These are phyloP conservation scores for Phrynosoma platyrhinos DNA, from an alignment of 2,113 vertebrate species.

Conservation along the genomic window DNA sequence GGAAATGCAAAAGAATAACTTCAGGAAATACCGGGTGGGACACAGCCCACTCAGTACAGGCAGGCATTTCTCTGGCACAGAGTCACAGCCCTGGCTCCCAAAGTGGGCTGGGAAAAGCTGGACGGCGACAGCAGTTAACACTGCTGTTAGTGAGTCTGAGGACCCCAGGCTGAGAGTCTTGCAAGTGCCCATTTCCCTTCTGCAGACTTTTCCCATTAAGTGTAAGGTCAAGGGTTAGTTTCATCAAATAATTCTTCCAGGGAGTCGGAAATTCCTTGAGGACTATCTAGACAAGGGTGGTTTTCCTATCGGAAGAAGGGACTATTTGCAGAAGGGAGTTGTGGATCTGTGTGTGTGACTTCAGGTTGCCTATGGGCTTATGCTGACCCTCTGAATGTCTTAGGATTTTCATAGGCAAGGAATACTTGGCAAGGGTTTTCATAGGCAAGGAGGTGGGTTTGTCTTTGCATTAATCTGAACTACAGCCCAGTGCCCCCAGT, in stretches of 20 bases:
- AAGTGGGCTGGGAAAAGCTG: conserved; percentile 57
- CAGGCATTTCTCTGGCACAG: conserved; percentile 25
- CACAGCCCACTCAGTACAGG: conserved; percentile 52
- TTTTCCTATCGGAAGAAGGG: too few species aligned
- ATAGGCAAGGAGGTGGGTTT: too few species aligned
- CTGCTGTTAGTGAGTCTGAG: background rate
- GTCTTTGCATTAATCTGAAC: too few species aligned
- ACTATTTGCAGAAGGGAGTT: too few species aligned
- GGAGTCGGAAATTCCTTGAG: conserved; percentile 2
- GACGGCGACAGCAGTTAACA: background rate
- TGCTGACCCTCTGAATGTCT: too few species aligned
- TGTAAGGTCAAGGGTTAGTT: background rate
- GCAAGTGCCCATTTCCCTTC: conserved; percentile 55
- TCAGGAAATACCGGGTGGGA: conserved; percentile 73
- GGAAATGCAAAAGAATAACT: conserved; percentile 80
- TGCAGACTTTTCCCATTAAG: conserved; percentile 59
- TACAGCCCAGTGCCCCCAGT: too few species aligned
- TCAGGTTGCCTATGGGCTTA: too few species aligned
- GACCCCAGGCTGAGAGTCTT: conserved; percentile 41
- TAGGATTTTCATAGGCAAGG: too few species aligned
- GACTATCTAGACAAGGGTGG: too few species aligned
- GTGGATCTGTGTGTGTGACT: too few species aligned
- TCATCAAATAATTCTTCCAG: background rate
- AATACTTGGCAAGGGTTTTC: too few species aligned
- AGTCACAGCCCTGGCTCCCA: conserved; percentile 54